Evolutionary conservation across 2,797 vertebrate genomes (phyloP).

Genomic region (Xenentodon cancila): DNA sequence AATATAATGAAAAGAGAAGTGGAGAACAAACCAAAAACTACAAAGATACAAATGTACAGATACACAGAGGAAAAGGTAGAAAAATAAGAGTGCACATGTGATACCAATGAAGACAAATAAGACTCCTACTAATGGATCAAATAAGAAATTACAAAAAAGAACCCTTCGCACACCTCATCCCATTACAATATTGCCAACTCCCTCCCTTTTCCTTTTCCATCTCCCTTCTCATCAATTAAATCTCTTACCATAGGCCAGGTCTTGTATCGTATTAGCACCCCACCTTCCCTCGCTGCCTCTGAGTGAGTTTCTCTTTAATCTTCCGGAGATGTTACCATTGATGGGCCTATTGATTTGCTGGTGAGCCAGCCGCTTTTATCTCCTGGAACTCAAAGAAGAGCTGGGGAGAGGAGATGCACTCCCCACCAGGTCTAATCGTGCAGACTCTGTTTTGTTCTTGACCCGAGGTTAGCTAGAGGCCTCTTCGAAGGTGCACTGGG

Average conservation of each 20-base stretch:
- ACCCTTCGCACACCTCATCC: constrained; percentile 9
- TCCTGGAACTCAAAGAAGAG: constrained; percentile 77
- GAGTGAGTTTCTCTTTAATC: constrained; percentile 83
- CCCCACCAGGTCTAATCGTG: constrained; percentile 42
- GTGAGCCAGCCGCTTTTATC: constrained; percentile 83
- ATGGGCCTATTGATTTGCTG: constrained; percentile 84
- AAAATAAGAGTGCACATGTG: constrained; percentile 5
- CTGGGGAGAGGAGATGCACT: constrained; percentile 44
- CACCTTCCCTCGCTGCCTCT: constrained; percentile 50
- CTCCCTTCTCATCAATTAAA: constrained; percentile 78
- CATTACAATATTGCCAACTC: constrained; percentile 41
- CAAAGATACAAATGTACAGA: constrained; percentile 22
- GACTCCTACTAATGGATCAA: constrained; percentile 45
- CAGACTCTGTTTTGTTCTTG: constrained; percentile 4
- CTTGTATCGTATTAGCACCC: constrained; percentile 69
- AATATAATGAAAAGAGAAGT: constrained; percentile 29
- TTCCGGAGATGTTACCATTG: constrained; percentile 83
- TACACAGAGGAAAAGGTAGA: constrained; percentile 7
- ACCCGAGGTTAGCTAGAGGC: constrained; percentile 1
- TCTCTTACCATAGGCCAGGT: constrained; percentile 55
- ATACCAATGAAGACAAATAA: constrained; percentile 32
- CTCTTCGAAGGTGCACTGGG: not conserved
- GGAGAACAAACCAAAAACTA: constrained; percentile 16
- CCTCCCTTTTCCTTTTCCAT: constrained; percentile 60
- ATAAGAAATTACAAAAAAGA: constrained; percentile 39